phyloP scores from a whole-genome alignment of 2,113 vertebrate species.

The Trichechus manatus region DNA sequence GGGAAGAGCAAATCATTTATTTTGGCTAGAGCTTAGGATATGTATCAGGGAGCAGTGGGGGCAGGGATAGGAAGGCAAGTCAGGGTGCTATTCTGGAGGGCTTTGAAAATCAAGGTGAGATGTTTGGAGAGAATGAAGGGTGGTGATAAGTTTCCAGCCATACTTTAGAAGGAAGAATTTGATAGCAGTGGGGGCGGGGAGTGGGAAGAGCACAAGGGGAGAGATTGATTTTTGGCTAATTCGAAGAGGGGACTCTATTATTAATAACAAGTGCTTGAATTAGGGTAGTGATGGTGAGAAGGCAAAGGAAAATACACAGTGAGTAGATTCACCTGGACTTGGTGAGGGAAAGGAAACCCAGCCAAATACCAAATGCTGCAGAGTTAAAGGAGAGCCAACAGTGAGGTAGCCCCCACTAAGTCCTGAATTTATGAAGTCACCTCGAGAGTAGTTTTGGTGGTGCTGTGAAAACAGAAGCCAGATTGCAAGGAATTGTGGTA shows the following conservation, averaged over 20 bases:
- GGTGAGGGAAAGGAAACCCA: background rate
- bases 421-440: background rate
- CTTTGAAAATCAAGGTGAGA: background rate
- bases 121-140: background rate
- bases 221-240: background rate
- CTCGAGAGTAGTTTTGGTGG: background rate
- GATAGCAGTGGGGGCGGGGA: background rate
- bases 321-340: background rate
- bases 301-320: background rate
- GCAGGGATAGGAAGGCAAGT: background rate
- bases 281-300: accelerated
- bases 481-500: background rate
- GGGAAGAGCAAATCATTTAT: background rate
- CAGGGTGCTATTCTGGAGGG: background rate
- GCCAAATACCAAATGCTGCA: background rate
- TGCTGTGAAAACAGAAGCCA: background rate
- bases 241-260: background rate
- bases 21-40: background rate
- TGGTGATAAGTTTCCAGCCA: background rate
- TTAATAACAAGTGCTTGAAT: background rate
- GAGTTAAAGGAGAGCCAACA: background rate
- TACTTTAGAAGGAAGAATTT: background rate
- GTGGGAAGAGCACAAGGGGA: background rate
- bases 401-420: no score
- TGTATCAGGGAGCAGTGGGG: background rate